These are phyloP conservation scores for Epizoanthus fatuus DNA, from an alignment of 92 coral and sea anemone species.

Conservation along the genomic window DNA sequence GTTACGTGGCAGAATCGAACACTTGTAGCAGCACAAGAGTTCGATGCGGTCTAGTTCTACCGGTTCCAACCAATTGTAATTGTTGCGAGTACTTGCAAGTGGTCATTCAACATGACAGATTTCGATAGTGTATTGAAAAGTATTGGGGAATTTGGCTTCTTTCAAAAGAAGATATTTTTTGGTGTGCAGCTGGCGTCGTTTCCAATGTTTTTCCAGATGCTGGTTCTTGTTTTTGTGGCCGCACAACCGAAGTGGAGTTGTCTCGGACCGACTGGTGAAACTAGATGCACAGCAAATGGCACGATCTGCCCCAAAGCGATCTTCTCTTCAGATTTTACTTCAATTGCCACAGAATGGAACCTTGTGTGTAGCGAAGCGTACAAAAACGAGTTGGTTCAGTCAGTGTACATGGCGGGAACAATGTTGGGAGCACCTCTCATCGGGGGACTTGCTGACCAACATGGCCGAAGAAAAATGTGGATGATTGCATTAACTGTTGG, in stretches of 20 bases:
- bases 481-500: conserved; percentile 32
- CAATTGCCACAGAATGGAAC: conserved; percentile 80
- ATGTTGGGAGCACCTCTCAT: conserved; percentile 57
- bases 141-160: conserved; percentile 80
- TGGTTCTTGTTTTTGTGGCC: conserved; percentile 84
- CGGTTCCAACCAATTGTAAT: no score
- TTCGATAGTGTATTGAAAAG: conserved; percentile 61
- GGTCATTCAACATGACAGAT: conserved; percentile 45
- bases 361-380: conserved; percentile 71
- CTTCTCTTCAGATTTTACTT: conserved; percentile 83
- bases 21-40: no score
- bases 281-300: conserved; percentile 65
- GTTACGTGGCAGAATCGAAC: conserved; percentile 1
- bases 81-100: no score
- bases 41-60: no score
- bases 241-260: conserved; percentile 94
- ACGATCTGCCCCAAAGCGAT: conserved; percentile 66
- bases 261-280: conserved; percentile 21
- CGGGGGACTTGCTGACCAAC: conserved; percentile 64
- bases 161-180: conserved; percentile 60
- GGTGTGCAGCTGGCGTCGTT: conserved; percentile 48
- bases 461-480: conserved; percentile 67
- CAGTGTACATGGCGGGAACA: conserved; percentile 70
- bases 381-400: conserved; percentile 73
- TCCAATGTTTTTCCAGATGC: conserved; percentile 69